Evolutionary conservation across 2,888 invertebrate genomes (phyloP).

Genomic region (Machimus rusticus): DNA sequence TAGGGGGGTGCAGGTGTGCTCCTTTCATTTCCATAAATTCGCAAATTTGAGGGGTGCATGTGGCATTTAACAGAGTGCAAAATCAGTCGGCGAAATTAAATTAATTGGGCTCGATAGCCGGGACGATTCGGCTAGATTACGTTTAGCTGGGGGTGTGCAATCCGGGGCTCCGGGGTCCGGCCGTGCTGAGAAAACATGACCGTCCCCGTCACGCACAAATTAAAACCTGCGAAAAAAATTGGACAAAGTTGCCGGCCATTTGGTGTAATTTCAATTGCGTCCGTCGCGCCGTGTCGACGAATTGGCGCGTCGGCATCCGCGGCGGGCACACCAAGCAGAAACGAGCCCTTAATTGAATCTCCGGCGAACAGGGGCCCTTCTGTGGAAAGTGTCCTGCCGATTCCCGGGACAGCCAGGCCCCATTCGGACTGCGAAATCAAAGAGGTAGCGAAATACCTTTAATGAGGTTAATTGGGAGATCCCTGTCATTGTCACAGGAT

Average conservation of each 20-base stretch:
- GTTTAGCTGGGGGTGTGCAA: not conserved
- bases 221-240: not conserved
- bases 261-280: constrained; percentile 18
- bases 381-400: not conserved
- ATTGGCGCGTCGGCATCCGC: not conserved
- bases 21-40: constrained; percentile 30
- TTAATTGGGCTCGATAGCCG: constrained; percentile 27
- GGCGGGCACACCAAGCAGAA: not conserved
- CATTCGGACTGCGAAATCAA: not conserved
- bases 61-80: constrained; percentile 29
- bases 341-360: constrained; percentile 12
- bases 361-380: not conserved
- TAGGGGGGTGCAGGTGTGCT: not conserved
- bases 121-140: constrained; percentile 2
- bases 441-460: constrained; percentile 34
- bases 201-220: not conserved
- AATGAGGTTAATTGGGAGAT: constrained; percentile 37
- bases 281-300: not conserved
- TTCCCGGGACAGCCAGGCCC: not conserved
- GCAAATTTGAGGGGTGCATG: constrained; percentile 27
- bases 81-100: constrained; percentile 18
- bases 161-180: not conserved
- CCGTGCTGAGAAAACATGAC: not conserved
- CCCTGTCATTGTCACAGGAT: constrained; percentile 39
- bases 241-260: not conserved